Evolutionary conservation across 2,113 vertebrate genomes (phyloP).

Genomic region (Zosterops lateralis): DNA sequence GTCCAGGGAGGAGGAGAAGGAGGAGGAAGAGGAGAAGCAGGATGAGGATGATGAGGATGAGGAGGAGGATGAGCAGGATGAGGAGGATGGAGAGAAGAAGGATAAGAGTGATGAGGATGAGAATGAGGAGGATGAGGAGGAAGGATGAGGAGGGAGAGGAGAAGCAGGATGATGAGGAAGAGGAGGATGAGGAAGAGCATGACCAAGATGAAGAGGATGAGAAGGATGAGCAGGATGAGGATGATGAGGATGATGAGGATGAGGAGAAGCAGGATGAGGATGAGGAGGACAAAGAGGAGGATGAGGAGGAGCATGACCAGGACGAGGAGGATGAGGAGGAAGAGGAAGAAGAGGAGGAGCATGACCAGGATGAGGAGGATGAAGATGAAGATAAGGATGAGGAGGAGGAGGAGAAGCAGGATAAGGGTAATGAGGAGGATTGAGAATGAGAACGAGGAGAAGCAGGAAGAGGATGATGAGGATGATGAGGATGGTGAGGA

Average conservation of each 20-base stretch:
- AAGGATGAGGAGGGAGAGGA: background rate
- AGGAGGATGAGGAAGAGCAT: rapidly evolving
- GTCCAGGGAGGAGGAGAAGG: background rate
- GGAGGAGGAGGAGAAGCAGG: background rate
- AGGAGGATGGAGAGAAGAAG: background rate
- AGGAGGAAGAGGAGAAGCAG: too few relatives aligned
- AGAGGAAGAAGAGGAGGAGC: too few relatives aligned
- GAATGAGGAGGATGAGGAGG: background rate
- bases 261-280: background rate
- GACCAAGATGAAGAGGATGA: background rate
- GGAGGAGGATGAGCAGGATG: background rate
- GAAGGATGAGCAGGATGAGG: too few relatives aligned
- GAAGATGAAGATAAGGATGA: background rate
- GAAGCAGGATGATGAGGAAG: background rate
- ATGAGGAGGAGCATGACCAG: background rate
- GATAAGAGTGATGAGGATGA: background rate
- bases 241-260: too few relatives aligned
- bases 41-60: background rate
- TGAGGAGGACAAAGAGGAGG: background rate
- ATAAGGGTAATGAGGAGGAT: too few relatives aligned
- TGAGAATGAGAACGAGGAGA: too few relatives aligned
- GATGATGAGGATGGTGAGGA: background rate
- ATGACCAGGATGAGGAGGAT: background rate
- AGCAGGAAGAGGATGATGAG: background rate
- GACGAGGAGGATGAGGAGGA: background rate